A percentile compares a stretch with the other conserved stretches of the same genome.
Evolutionary conservation across 1,140 invertebrate genomes (phyloP).

Genomic region (Cataglyphis hispanica): DNA sequence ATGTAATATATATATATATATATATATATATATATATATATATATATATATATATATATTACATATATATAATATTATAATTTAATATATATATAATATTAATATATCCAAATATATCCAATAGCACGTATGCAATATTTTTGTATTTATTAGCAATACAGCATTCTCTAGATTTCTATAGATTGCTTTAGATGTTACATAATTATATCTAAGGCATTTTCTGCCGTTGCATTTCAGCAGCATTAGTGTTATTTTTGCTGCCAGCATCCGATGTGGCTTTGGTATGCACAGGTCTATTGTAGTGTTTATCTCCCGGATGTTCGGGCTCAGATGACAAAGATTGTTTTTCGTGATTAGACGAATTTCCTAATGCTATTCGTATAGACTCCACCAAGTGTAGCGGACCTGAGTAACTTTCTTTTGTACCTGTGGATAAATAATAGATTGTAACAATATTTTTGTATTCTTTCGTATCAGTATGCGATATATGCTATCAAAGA

Average conservation of each 20-base stretch:
- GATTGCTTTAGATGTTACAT: not conserved
- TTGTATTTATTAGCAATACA: not conserved
- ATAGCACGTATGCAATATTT: not conserved
- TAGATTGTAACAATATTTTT: conserved; percentile 11
- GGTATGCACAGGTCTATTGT: conserved; percentile 11
- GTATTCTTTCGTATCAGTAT: not conserved
- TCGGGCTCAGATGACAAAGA: conserved; percentile 18
- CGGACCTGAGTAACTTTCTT: conserved; percentile 88
- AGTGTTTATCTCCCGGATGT: conserved; percentile 72
- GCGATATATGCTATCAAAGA: not conserved
- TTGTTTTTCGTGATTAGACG: conserved; percentile 60
- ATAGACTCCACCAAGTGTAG: conserved; percentile 88
- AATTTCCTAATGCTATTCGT: conserved; percentile 87
- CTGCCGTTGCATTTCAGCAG: conserved; percentile 74
- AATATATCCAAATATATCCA: too few species aligned
- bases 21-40: too few species aligned
- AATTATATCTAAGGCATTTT: conserved; percentile 82
- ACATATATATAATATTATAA: too few species aligned
- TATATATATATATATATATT: too few species aligned
- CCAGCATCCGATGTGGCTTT: conserved; percentile 28
- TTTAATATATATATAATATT: too few species aligned
- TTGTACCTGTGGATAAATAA: conserved; percentile 87
- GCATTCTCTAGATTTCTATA: conserved; percentile 5
- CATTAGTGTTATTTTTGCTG: conserved; percentile 58
- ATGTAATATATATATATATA: too few species aligned